Base-by-base conservation (phyloP, 2,113 vertebrate species). In the Probosciger aterrimus region DNA sequence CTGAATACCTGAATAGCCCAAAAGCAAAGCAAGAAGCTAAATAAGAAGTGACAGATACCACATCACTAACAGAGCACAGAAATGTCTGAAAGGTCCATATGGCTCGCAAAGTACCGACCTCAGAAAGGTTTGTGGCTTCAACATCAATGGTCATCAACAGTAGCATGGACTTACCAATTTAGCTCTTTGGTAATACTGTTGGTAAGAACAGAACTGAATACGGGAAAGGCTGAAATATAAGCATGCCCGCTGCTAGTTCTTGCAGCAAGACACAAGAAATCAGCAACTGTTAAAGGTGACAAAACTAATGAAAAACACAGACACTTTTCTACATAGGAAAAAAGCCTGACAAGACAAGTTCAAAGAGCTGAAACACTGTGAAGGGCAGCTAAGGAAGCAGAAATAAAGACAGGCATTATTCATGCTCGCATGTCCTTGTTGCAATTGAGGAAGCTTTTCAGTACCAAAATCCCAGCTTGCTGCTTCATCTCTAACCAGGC, bases 101-200 rank as follows among this genome's bases (percentile, higher is more conserved):
- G 24, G 49, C 11, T 92, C n/a, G 22, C 55, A 64, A 55, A 59
- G 15, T 49, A 50, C 18, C 9, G 47, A 60, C 24, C 63, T 33
- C 25, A 92, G n/a, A 79, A 68, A 85, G 30, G 39, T 25, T 7
- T 80, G 44, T 19, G 25, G 11, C 50, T 92, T 83, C 76, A 70
- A 8, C 22, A 53, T 7, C 37, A 82, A 2, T 1, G 22, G 41
- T 44, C 24, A 47, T 15, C 64, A 69, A 33, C 15, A 86, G 63
- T 5, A 0, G 0, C 14, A 4, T 4, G 17, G 52, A 86, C 30
- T 35, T 23, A 62, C 19, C 44, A 44, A 6, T 6, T 35, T n/a
- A 37, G 19, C 47, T 65, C 65, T 62, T 30, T 18, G 39, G 28
- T 19, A 60, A 46, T 4, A 1, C 30, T 18, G 27, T 19, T 55